A percentile compares a stretch with the other conserved stretches of the same genome.
Conservation (phyloP, 2,888 invertebrate genomes). For the Aphrophora alni region DNA sequence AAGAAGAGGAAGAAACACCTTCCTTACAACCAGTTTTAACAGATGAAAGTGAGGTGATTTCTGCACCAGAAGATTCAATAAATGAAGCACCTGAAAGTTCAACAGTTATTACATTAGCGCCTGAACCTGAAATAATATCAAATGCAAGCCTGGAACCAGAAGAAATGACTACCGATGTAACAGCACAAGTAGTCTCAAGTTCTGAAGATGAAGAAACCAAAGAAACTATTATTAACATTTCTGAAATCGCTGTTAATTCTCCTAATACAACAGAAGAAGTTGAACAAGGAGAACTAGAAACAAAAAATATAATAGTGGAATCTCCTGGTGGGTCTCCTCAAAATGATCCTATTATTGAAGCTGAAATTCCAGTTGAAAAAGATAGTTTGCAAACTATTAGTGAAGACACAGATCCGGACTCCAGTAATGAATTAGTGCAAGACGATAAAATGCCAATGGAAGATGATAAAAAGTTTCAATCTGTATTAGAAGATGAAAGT, state of each 20-base stretch:
- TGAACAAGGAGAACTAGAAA: slow-evolving; percentile 49
- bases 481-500: neutral
- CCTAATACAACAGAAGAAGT: neutral
- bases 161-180: neutral
- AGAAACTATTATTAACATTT: neutral
- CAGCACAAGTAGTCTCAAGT: neutral
- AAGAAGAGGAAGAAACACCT: slow-evolving; percentile 41
- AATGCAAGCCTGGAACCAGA: neutral
- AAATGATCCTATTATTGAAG: neutral
- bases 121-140: neutral
- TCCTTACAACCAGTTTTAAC: slow-evolving; percentile 45
- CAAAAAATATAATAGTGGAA: slow-evolving; percentile 46
- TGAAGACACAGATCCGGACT: neutral
- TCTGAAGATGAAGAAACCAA: neutral
- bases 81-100: neutral
- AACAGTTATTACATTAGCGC: neutral
- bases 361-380: neutral
- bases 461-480: neutral
- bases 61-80: slow-evolving; percentile 2
- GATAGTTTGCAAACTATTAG: neutral
- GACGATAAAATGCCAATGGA: neutral
- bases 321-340: neutral
- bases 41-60: slow-evolving; percentile 47
- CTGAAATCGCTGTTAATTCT: neutral
- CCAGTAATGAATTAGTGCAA: neutral